Base-by-base conservation (phyloP, 2,797 vertebrate genomes). In the Falco novaeseelandiae region DNA sequence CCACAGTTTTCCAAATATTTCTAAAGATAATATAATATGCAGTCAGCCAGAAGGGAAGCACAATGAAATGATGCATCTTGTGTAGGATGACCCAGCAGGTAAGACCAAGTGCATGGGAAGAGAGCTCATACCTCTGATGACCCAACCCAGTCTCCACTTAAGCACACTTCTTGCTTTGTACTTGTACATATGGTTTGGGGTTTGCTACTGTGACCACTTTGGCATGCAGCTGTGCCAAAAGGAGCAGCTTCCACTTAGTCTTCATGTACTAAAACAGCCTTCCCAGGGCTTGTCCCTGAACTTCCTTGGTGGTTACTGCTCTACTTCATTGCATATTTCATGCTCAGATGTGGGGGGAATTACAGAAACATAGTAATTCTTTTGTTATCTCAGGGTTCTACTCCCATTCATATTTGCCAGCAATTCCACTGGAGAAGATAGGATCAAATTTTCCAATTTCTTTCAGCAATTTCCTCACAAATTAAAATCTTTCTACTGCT, bases 101-200 rank as follows among this genome's bases (percentile, higher is more conserved):
- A 25, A 61, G 14, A 25, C 4, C 16, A 42, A 90, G 18, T 23
- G 11, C 8, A 16, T n/a, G 23, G 23, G 46, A 89, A 77, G 23
- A 51, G 12, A 65, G 9, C 10, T 83, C 16, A 34, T 5, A 14
- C 18, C 15, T 73, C 38, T 86, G 38, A n/a, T 1, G 12, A 18
- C 17, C n/a, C 49, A 79, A 4, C 4, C 7, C 1, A 1, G 4
- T 44, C 61, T 82, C 38, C 44, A 26, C 27, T 63, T 32, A 27
- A 74, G 59, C 0, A 1, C 8, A 3, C 2, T 78, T 55, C 40
- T 72, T 82, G 27, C n/a, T 87, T 63, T 44, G 12, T 25, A 2
- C 5, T 67, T 1, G 1, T 27, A 30, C 1, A 1, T 13, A 5
- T 30, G 25, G 52, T 36, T 80, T 65, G 59, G 14, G 16, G 1